Evolutionary conservation across 2,113 vertebrate genomes (phyloP).

Genomic region (Ramphastos sulfuratus): DNA sequence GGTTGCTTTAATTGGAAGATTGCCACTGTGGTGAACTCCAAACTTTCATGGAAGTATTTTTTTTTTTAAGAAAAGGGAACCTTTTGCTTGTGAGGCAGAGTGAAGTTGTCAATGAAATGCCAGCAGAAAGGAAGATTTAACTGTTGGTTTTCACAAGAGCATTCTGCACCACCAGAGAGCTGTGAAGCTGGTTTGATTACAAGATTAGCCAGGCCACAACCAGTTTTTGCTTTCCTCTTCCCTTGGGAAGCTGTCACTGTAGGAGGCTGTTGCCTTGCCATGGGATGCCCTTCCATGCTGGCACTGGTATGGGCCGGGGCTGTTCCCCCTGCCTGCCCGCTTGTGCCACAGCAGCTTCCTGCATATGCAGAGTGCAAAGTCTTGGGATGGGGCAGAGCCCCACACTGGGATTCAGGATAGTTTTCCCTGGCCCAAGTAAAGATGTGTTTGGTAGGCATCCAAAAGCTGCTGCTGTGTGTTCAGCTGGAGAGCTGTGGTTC

Average conservation of each 20-base stretch:
- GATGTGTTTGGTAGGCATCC: not conserved
- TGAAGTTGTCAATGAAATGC: not conserved
- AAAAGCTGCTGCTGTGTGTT: not conserved
- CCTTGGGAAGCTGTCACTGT: not conserved
- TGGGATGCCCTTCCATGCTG: not conserved
- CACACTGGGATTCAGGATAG: fast-evolving
- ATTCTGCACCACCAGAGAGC: fast-evolving
- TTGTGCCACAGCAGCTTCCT: fast-evolving
- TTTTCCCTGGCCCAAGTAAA: not conserved
- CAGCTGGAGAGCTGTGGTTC: not conserved
- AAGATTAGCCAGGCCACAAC: not conserved
- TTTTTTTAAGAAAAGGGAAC: not conserved
- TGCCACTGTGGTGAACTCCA: not conserved
- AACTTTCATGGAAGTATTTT: not conserved
- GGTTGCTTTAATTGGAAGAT: not conserved
- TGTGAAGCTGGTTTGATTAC: not conserved
- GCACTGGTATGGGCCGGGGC: not conserved
- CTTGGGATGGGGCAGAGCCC: not conserved
- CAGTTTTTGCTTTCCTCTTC: not conserved
- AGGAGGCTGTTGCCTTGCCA: no score
- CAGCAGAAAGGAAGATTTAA: not conserved
- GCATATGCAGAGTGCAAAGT: fast-evolving
- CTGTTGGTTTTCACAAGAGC: not conserved
- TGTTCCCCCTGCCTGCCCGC: not conserved
- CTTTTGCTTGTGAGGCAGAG: not conserved